Conservation (phyloP, 1,140 invertebrate genomes). For the Pararge aegeria region DNA sequence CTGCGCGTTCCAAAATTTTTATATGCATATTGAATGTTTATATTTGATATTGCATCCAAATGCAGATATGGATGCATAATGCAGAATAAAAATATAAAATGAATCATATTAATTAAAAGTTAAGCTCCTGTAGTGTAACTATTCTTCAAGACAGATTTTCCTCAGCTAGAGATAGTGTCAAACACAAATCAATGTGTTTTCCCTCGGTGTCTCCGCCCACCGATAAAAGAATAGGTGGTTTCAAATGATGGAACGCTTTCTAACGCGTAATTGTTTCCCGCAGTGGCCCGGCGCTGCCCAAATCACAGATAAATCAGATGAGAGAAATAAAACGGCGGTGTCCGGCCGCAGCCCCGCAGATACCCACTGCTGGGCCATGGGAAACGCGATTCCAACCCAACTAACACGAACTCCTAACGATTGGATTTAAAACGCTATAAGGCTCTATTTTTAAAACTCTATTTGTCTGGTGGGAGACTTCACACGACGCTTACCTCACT, state of each 20-base stretch:
- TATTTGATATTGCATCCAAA: too few relatives aligned
- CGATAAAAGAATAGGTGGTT: slow-evolving; percentile 11
- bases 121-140: too few relatives aligned
- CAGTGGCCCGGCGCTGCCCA: slow-evolving; percentile 28
- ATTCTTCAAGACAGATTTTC: not conserved
- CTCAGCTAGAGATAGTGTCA: not conserved
- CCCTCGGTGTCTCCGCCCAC: not conserved
- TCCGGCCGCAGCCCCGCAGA: slow-evolving; percentile 23
- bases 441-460: too few relatives aligned
- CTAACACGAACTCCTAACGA: not conserved
- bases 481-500: too few relatives aligned
- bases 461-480: too few relatives aligned
- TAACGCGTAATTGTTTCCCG: slow-evolving; percentile 51
- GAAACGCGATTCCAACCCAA: not conserved
- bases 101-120: too few relatives aligned
- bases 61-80: too few relatives aligned
- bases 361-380: slow-evolving; percentile 4
- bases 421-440: too few relatives aligned
- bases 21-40: too few relatives aligned
- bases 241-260: slow-evolving; percentile 37
- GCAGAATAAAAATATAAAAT: too few relatives aligned
- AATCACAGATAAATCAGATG: slow-evolving; percentile 54
- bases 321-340: slow-evolving; percentile 40
- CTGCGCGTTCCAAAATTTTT: too few relatives aligned
- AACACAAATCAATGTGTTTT: slow-evolving; percentile 16